phyloP scores from a whole-genome alignment of 2,797 vertebrate species.

The Peromyscus melanophrys region DNA sequence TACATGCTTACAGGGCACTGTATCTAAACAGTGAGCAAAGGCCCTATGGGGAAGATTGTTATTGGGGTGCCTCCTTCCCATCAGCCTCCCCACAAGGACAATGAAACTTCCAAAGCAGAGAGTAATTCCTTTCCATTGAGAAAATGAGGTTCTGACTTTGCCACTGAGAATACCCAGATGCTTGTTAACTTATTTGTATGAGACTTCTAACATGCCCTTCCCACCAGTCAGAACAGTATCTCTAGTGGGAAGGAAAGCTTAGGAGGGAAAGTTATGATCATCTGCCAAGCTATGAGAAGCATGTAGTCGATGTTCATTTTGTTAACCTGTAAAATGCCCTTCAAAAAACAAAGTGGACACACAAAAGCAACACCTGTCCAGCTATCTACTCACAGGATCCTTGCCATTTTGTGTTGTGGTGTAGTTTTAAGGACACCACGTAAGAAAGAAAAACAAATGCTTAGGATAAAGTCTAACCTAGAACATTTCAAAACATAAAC shows the following conservation, averaged over 20 bases:
- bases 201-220: conserved; percentile 71
- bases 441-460: conserved; percentile 56
- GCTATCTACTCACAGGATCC: background rate
- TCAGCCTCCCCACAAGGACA: background rate
- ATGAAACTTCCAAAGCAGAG: conserved; percentile 67
- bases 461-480: conserved; percentile 28
- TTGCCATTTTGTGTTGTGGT: background rate
- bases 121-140: conserved; percentile 62
- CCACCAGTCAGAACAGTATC: conserved; percentile 52
- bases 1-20: conserved; percentile 64
- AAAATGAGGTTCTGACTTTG: conserved; percentile 72
- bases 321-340: conserved; percentile 66
- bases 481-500: conserved; percentile 58
- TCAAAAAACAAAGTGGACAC: conserved; percentile 11
- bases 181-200: conserved; percentile 72
- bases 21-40: conserved; percentile 71
- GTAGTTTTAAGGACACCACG: conserved; percentile 57
- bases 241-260: conserved; percentile 59
- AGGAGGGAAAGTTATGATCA: background rate
- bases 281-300: conserved; percentile 52
- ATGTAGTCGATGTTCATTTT: conserved; percentile 38
- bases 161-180: conserved; percentile 74
- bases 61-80: background rate
- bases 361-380: conserved; percentile 28
- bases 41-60: background rate